These are phyloP conservation scores for Drosophila subquinaria DNA, from an alignment of 2,888 invertebrate genomes.

Conservation along the genomic window DNA sequence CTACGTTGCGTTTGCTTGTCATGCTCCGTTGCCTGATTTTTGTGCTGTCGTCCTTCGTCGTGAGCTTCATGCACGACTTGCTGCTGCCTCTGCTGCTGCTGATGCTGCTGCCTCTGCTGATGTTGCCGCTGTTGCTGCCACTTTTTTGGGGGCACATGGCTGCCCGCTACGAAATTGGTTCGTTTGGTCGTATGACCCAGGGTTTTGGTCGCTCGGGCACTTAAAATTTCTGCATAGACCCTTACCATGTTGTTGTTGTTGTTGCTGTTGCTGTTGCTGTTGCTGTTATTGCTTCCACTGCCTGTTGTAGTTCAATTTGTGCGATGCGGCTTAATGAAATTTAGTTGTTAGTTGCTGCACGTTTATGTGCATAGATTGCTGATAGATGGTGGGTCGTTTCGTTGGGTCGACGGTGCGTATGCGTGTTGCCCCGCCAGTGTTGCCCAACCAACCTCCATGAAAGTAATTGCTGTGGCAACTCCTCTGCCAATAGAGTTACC, in stretches of 20 bases:
- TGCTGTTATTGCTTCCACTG: conserved; percentile 17
- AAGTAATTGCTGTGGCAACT: conserved; percentile 50
- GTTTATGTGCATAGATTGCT: conserved; percentile 59
- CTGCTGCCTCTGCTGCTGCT: conserved; percentile 33
- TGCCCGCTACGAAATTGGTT: conserved; percentile 65
- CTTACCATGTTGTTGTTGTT: conserved; percentile 30
- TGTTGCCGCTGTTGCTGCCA: conserved; percentile 23
- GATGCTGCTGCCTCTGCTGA: conserved; percentile 33
- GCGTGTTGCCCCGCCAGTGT: conserved; percentile 32
- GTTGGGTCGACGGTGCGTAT: conserved; percentile 50
- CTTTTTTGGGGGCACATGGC: conserved; percentile 50
- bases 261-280: conserved; percentile 9
- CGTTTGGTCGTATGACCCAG: conserved; percentile 49
- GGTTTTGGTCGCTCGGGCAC: conserved; percentile 65
- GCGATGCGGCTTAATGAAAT: conserved; percentile 78
- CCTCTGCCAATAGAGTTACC: conserved; percentile 23
- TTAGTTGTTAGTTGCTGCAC: conserved; percentile 81
- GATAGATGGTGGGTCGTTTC: conserved; percentile 49
- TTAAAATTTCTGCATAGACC: conserved; percentile 72
- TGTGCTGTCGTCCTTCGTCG: conserved; percentile 50
- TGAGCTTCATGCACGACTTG: conserved; percentile 77
- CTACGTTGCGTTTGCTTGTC: conserved; percentile 82
- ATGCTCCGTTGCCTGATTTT: conserved; percentile 79
- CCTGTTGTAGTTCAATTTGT: conserved; percentile 78
- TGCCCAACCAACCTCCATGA: conserved; percentile 9